Evolutionary conservation across 2,113 vertebrate genomes (phyloP).

Genomic region (Channa argus): DNA sequence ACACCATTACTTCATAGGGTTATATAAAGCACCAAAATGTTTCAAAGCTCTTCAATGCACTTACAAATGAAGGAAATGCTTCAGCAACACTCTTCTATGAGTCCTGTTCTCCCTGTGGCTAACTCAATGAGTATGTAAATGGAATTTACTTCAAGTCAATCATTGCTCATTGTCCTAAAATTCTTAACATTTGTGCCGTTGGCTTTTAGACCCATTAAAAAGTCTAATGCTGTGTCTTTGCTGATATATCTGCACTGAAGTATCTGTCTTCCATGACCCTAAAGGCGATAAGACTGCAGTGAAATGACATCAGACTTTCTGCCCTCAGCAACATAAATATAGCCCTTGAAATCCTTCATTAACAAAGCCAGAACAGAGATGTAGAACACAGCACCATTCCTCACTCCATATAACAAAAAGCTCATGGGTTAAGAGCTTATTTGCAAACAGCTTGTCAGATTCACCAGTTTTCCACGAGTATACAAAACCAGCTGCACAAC

Average conservation of each 20-base stretch:
- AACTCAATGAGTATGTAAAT: neutral
- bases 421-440: neutral
- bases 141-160: constrained; percentile 9
- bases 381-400: neutral
- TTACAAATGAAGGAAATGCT: neutral
- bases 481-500: neutral
- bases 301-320: neutral
- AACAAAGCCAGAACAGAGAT: neutral
- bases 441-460: neutral
- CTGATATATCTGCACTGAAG: neutral
- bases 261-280: neutral
- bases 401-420: neutral
- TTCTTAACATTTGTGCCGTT: constrained; percentile 15
- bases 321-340: constrained; percentile 9
- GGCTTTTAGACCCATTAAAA: neutral
- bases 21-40: neutral
- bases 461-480: neutral
- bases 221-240: neutral
- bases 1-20: too few relatives aligned
- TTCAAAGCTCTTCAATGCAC: neutral
- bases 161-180: constrained; percentile 19
- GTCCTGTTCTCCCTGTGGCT: constrained; percentile 1
- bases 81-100: neutral
- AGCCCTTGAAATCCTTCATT: constrained; percentile 25
- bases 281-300: neutral